Conservation (phyloP, 1,140 invertebrate genomes). For the Cherax quadricarinatus region DNA sequence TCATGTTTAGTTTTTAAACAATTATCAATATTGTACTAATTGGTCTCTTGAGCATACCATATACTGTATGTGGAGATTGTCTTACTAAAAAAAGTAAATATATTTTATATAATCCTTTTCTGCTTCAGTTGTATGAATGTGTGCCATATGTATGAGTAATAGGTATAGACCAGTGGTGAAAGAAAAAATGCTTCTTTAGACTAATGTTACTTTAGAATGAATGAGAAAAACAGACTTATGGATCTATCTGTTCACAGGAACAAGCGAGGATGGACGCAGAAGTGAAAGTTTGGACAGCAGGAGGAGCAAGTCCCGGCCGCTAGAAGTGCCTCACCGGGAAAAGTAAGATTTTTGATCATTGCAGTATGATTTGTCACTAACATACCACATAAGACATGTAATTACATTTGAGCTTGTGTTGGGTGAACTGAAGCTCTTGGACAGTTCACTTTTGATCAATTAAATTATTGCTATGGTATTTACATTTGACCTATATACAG, state of each 20-base stretch:
- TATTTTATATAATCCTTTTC: conserved; percentile 16
- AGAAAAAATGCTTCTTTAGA: conserved; percentile 28
- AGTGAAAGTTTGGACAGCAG: conserved; percentile 61
- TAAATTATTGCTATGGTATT: too few species aligned
- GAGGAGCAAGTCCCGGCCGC: conserved; percentile 59
- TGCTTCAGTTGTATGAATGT: conserved; percentile 35
- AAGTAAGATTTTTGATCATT: conserved; percentile 34
- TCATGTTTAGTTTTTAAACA: not conserved
- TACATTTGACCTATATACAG: too few species aligned
- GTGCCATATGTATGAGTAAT: not conserved
- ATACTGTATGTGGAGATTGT: conserved; percentile 15
- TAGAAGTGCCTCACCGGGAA: conserved; percentile 62
- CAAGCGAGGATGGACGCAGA: conserved; percentile 61
- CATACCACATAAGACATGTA: too few species aligned
- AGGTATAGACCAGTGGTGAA: conserved; percentile 1
- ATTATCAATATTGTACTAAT: not conserved
- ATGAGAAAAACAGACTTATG: conserved; percentile 19
- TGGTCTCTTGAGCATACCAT: conserved; percentile 54
- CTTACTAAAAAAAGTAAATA: conserved; percentile 12
- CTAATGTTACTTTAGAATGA: not conserved
- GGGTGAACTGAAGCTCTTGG: too few species aligned
- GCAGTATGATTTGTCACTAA: too few species aligned
- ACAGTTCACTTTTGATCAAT: too few species aligned
- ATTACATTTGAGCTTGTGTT: too few species aligned
- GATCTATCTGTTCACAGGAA: conserved; percentile 65